Conservation (phyloP, 2,888 invertebrate species). For the Cheilosia vulpina region DNA sequence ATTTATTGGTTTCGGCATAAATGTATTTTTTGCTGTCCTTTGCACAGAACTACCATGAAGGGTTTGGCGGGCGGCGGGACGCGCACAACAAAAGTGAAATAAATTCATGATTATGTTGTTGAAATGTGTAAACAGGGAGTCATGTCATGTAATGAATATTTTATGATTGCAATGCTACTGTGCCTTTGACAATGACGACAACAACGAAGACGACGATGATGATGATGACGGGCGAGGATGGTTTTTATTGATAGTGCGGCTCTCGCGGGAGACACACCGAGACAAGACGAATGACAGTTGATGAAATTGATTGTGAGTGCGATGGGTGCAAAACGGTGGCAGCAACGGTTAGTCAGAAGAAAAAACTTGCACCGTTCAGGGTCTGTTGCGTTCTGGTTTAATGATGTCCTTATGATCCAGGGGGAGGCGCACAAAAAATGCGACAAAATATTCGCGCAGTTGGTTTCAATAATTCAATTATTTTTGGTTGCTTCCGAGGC, state of each 20-base stretch:
- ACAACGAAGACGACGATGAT: neutral
- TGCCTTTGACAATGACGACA: neutral
- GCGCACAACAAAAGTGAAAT: conserved; percentile 57
- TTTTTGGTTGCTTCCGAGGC: conserved; percentile 70
- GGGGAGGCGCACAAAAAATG: conserved; percentile 11
- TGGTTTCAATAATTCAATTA: conserved; percentile 74
- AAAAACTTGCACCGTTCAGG: conserved; percentile 48
- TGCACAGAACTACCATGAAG: neutral
- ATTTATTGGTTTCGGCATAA: conserved; percentile 59
- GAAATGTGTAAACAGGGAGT: conserved; percentile 75
- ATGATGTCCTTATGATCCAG: conserved; percentile 69
- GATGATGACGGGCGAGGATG: conserved; percentile 14
- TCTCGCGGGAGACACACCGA: conserved; percentile 43
- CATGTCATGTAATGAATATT: conserved; percentile 76
- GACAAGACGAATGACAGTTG: conserved; percentile 74
- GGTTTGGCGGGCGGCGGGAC: neutral
- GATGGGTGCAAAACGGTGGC: conserved; percentile 63
- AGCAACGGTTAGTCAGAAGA: neutral
- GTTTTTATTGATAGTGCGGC: conserved; percentile 59
- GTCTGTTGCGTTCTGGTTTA: conserved; percentile 71
- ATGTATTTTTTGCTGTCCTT: conserved; percentile 8
- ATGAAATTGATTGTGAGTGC: conserved; percentile 74
- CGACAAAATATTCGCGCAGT: conserved; percentile 72
- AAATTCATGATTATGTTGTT: conserved; percentile 75
- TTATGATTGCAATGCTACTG: conserved; percentile 66